A percentile compares a stretch with the other conserved stretches of the same genome.
Conservation (phyloP, 2,888 invertebrate species). For the Steinernema scapterisci region DNA sequence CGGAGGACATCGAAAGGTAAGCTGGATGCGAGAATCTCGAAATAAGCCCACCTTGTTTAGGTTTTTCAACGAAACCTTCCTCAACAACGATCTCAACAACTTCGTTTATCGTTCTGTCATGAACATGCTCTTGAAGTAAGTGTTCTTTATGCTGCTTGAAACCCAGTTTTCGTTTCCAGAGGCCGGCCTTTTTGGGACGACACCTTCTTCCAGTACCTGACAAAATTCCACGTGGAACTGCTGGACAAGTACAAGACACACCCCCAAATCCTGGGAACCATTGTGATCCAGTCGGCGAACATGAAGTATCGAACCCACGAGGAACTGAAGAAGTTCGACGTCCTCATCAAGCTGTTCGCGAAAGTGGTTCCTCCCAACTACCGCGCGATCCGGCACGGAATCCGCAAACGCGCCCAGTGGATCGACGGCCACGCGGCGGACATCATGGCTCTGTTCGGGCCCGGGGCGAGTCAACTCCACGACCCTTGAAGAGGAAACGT, state of each 20-base stretch:
- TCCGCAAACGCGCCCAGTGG: conserved; percentile 12
- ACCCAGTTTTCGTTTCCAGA: background rate
- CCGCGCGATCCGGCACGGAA: conserved; percentile 11
- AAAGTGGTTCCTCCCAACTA: conserved; percentile 15
- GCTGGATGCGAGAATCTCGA: background rate
- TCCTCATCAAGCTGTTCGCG: background rate
- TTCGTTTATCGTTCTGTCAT: conserved; percentile 12
- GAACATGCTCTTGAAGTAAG: conserved; percentile 23
- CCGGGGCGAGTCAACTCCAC: background rate
- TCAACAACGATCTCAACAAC: conserved; percentile 21
- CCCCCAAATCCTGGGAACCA: conserved; percentile 4
- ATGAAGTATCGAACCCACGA: conserved; percentile 20
- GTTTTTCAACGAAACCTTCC: conserved; percentile 24
- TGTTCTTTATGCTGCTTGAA: background rate
- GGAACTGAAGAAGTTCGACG: conserved; percentile 1
- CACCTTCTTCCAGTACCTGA: conserved; percentile 20
- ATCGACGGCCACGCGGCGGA: conserved; percentile 20
- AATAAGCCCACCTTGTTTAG: background rate
- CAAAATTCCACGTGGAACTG: conserved; percentile 17
- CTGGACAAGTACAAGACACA: conserved; percentile 9
- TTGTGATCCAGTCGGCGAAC: conserved; percentile 24
- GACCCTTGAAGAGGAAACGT: conserved; percentile 8
- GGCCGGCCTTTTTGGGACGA: conserved; percentile 23
- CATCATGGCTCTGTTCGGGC: conserved; percentile 20
- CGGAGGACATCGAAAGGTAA: conserved; percentile 1